These are phyloP conservation scores for Drepana arcuata DNA, from an alignment of 1,140 invertebrate species.

Conservation along the genomic window DNA sequence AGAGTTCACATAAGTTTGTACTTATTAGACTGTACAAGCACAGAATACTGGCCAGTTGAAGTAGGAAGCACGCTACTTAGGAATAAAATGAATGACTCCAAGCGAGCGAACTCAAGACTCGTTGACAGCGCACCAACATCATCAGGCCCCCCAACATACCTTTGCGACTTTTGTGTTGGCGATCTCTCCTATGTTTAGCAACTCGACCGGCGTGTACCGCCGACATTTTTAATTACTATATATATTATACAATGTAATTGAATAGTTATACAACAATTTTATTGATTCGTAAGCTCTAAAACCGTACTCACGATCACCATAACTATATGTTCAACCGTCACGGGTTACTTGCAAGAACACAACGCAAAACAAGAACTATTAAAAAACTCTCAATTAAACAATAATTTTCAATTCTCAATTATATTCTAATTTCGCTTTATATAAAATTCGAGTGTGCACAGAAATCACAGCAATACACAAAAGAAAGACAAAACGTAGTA, in stretches of 20 bases:
- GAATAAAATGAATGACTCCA: too few species aligned
- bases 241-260: conserved; percentile 18
- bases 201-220: conserved; percentile 50
- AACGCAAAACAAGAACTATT: not conserved
- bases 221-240: conserved; percentile 42
- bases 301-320: conserved; percentile 41
- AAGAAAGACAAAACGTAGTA: conserved; percentile 10
- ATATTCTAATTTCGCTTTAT: conserved; percentile 9
- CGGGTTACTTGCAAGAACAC: conserved; percentile 5
- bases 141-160: conserved; percentile 51
- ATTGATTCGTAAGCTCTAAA: conserved; percentile 29
- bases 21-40: too few species aligned
- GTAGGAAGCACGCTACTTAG: too few species aligned
- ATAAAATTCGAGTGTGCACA: conserved; percentile 13
- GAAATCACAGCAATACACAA: conserved; percentile 23
- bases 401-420: conserved; percentile 6
- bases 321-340: conserved; percentile 22
- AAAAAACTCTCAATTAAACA: not conserved
- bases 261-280: conserved; percentile 25
- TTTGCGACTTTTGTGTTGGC: conserved; percentile 47
- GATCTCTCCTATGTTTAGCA: conserved; percentile 44
- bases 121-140: too few species aligned
- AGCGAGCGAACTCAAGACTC: too few species aligned
- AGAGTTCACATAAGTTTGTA: too few species aligned
- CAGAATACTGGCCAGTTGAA: too few species aligned